These are phyloP conservation scores for Podarcis muralis DNA, from an alignment of 2,113 vertebrate species.

Conservation along the genomic window DNA sequence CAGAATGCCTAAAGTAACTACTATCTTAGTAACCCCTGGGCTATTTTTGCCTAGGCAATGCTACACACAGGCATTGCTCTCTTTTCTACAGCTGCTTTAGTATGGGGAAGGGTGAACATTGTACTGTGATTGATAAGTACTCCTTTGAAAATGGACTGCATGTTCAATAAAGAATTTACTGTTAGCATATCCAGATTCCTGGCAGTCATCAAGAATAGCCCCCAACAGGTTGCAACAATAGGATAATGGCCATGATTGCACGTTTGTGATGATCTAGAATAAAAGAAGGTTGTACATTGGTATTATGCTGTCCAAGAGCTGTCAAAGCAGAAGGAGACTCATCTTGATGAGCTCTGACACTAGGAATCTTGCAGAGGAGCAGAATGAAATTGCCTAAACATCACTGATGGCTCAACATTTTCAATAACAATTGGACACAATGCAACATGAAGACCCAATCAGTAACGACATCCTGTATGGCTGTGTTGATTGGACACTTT, in stretches of 20 bases:
- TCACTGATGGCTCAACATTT: background rate
- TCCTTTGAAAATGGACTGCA: background rate
- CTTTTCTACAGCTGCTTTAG: background rate
- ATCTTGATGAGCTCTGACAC: background rate
- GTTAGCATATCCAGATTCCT: background rate
- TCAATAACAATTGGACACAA: background rate
- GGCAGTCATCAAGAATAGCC: background rate
- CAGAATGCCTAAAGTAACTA: background rate
- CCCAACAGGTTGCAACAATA: slow-evolving; percentile 7
- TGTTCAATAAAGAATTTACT: background rate
- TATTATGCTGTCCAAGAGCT: slow-evolving; percentile 6
- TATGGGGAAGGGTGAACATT: background rate
- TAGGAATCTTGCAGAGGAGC: background rate
- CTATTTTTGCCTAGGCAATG: background rate
- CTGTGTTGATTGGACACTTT: background rate
- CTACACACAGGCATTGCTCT: background rate
- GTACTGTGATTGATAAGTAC: background rate
- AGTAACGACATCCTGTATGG: background rate
- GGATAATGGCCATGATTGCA: background rate
- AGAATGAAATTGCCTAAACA: slow-evolving; percentile 5
- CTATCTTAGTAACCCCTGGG: fast-evolving
- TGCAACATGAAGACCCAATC: background rate
- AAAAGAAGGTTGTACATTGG: background rate
- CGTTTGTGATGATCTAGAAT: slow-evolving; percentile 15
- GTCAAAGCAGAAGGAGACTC: slow-evolving; percentile 7